A percentile compares a stretch with the other conserved stretches of the same genome.
phyloP scores from a whole-genome alignment of 2,888 invertebrate genomes.

The Drosophila planitibia region DNA sequence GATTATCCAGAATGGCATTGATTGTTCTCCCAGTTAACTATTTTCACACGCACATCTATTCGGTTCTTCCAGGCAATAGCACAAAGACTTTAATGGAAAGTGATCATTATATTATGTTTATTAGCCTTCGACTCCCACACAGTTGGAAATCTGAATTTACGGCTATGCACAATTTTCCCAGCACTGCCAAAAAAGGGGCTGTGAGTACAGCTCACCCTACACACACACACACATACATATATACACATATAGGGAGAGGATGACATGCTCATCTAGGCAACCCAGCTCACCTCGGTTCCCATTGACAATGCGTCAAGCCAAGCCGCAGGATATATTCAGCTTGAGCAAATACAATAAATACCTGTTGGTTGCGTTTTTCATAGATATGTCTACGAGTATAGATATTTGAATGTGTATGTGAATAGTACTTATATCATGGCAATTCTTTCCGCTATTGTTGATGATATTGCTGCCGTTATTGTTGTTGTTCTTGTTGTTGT shows the following conservation, averaged over 20 bases:
- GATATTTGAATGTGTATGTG: conserved; percentile 23
- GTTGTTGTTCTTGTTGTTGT: conserved; percentile 8
- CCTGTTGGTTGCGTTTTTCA: conserved; percentile 69
- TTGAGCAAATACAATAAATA: conserved; percentile 79
- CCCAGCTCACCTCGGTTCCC: conserved; percentile 47
- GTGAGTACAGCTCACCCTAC: conserved; percentile 16
- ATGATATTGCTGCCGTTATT: conserved; percentile 54
- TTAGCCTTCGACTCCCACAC: conserved; percentile 64
- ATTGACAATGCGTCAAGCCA: conserved; percentile 76
- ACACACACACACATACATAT: not conserved
- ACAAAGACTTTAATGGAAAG: conserved; percentile 31
- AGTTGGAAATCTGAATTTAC: conserved; percentile 62
- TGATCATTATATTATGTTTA: conserved; percentile 48
- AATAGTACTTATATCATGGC: conserved; percentile 48
- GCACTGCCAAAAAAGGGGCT: conserved; percentile 33
- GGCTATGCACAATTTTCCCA: conserved; percentile 66
- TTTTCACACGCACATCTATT: conserved; percentile 1
- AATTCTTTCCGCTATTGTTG: conserved; percentile 60
- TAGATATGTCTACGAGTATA: conserved; percentile 22
- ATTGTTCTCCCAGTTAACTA: not conserved
- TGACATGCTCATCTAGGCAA: conserved; percentile 29
- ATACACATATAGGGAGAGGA: not conserved
- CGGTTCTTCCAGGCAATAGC: conserved; percentile 23
- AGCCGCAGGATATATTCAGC: conserved; percentile 80
- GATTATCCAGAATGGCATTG: conserved; percentile 1